Percentiles rank a stretch among this genome's conserved stretches.
Evolutionary conservation across 2,113 vertebrate genomes (phyloP).

Genomic region (Galeopterus variegatus): DNA sequence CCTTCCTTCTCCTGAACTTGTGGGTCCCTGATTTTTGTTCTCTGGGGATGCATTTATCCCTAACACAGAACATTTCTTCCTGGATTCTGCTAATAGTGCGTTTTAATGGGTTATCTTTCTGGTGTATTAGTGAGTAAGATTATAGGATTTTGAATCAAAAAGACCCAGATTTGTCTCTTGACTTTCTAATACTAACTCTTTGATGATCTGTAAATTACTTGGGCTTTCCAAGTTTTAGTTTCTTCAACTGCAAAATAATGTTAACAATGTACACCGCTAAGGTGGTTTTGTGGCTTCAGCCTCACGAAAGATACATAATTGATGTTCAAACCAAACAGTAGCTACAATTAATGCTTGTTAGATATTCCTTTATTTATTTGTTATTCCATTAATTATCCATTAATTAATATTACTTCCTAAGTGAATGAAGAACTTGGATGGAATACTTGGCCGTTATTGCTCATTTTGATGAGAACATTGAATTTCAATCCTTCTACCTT

Average conservation of each 20-base stretch:
- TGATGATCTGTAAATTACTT: not conserved
- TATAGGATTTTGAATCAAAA: not conserved
- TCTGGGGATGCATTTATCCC: not conserved
- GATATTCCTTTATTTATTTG: not conserved
- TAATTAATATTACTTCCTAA: not conserved
- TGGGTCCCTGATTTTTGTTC: not conserved
- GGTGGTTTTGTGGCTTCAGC: not conserved
- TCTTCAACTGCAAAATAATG: not conserved
- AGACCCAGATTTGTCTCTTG: not conserved
- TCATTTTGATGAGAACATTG: not conserved
- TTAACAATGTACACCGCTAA: not conserved
- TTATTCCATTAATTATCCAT: not conserved
- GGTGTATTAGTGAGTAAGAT: not conserved
- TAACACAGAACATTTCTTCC: not conserved
- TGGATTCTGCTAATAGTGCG: no score
- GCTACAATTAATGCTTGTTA: not conserved
- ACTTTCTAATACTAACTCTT: not conserved
- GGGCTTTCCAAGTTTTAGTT: not conserved
- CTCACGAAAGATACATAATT: not conserved
- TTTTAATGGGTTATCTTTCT: not conserved
- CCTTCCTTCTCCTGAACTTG: accelerated
- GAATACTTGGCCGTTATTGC: not conserved
- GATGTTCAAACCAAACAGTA: not conserved
- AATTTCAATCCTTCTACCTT: not conserved
- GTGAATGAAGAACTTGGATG: not conserved